Conservation (phyloP, 2,888 invertebrate species). For the Cyclophora albipunctata region DNA sequence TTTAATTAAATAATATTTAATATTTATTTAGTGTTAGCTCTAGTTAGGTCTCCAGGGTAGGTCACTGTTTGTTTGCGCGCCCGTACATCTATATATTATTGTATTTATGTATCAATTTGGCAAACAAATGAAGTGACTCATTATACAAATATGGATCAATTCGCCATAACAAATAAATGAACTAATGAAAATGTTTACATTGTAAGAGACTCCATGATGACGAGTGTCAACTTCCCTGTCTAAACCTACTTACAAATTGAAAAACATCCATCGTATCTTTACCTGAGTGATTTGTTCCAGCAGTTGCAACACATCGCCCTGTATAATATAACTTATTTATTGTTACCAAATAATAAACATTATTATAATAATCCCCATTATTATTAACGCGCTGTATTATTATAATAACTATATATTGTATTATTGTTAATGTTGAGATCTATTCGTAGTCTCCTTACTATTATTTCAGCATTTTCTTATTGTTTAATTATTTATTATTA, state of each 20-base stretch:
- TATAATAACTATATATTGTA: slow-evolving; percentile 17
- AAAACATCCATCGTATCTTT: no score
- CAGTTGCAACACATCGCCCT: slow-evolving; percentile 6
- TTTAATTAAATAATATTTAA: slow-evolving; percentile 32
- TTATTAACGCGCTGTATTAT: slow-evolving; percentile 12
- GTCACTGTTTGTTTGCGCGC: slow-evolving; percentile 27
- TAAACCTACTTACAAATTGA: no score
- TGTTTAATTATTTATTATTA: slow-evolving; percentile 19
- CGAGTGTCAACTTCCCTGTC: no score
- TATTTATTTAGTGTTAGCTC: slow-evolving; percentile 29
- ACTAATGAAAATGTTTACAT: no score
- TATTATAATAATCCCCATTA: slow-evolving; percentile 14
- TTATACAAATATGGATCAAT: slow-evolving; percentile 12
- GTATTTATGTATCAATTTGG: slow-evolving; percentile 7
- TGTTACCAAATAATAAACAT: slow-evolving; percentile 51
- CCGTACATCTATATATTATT: slow-evolving; percentile 2
- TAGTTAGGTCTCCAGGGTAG: slow-evolving; percentile 27
- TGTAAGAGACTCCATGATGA: no score
- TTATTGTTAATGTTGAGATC: slow-evolving; percentile 1
- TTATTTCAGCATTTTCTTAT: slow-evolving; percentile 3
- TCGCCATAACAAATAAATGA: slow-evolving; percentile 6
- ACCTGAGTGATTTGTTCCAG: slow-evolving; percentile 6
- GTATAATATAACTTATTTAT: slow-evolving; percentile 33
- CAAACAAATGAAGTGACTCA: slow-evolving; percentile 27
- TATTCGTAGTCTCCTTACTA: neutral